Conservation (phyloP, 2,797 vertebrate species). For the Hemitrygon akajei region DNA sequence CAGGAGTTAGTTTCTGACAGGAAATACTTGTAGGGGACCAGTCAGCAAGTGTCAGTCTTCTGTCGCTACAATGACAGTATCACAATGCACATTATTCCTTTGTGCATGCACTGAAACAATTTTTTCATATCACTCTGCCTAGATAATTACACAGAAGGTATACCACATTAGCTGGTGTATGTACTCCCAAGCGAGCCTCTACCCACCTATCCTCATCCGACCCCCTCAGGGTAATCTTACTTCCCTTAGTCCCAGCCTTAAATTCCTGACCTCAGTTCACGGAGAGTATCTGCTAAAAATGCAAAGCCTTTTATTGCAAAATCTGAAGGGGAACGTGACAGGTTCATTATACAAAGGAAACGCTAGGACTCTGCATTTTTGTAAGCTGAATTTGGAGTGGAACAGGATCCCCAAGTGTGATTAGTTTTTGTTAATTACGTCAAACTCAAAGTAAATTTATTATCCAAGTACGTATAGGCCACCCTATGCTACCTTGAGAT, state of each 20-base stretch:
- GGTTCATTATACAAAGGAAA: too few species aligned
- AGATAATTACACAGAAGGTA: neutral
- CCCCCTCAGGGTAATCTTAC: neutral
- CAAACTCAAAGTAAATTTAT: too few species aligned
- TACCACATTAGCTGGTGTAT: neutral
- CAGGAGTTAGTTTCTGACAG: conserved; percentile 15
- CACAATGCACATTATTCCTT: neutral
- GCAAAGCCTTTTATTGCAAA: too few species aligned
- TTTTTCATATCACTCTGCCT: neutral
- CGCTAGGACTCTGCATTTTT: too few species aligned
- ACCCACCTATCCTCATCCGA: neutral
- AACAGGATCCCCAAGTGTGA: too few species aligned
- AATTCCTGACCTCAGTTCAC: too few species aligned
- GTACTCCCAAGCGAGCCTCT: neutral
- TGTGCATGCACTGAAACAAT: neutral
- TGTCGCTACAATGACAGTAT: neutral
- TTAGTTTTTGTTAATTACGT: too few species aligned
- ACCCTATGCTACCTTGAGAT: too few species aligned
- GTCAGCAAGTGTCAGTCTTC: neutral
- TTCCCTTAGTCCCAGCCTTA: neutral
- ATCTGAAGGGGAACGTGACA: too few species aligned
- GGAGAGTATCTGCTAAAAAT: too few species aligned
- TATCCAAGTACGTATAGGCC: too few species aligned
- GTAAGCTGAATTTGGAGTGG: too few species aligned
- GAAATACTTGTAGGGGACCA: neutral